Evolutionary conservation across 2,888 invertebrate species (phyloP).

Genomic region (Athalia rosae): DNA sequence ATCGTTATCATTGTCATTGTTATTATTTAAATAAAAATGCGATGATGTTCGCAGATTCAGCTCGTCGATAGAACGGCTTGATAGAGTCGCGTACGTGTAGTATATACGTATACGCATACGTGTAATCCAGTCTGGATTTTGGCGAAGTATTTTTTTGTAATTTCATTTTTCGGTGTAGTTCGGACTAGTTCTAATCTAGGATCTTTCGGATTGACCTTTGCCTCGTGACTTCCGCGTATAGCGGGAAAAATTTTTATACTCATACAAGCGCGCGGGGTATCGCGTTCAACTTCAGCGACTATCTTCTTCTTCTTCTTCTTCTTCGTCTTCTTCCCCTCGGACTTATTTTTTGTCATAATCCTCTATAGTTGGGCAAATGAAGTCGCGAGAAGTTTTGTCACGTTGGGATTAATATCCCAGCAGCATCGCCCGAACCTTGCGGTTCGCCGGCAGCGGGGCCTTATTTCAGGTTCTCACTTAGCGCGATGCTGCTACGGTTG

Average conservation of each 20-base stretch:
- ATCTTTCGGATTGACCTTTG: conserved; percentile 24
- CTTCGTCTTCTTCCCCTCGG: background rate
- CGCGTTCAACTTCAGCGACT: background rate
- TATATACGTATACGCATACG: background rate
- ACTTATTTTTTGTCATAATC: background rate
- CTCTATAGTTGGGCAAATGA: background rate
- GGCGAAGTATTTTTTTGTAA: background rate
- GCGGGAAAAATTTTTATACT: conserved; percentile 34
- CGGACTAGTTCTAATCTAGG: conserved; percentile 39
- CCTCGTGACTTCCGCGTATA: conserved; percentile 30
- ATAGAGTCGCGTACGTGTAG: background rate
- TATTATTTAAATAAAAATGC: conserved; percentile 35
- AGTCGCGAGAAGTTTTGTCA: conserved; percentile 18
- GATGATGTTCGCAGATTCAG: conserved; percentile 30
- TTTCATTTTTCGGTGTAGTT: background rate
- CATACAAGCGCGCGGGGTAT: background rate
- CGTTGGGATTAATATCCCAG: conserved; percentile 11
- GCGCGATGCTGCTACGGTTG: background rate
- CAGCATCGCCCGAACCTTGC: background rate
- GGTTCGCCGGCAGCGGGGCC: no score
- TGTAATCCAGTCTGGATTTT: conserved; percentile 8
- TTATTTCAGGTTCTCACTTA: background rate
- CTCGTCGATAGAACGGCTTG: conserved; percentile 17
- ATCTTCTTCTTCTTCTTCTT: background rate
- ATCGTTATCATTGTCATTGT: no score